These are phyloP conservation scores for Euplagia quadripunctaria DNA, from an alignment of 2,888 invertebrate species.

Conservation along the genomic window DNA sequence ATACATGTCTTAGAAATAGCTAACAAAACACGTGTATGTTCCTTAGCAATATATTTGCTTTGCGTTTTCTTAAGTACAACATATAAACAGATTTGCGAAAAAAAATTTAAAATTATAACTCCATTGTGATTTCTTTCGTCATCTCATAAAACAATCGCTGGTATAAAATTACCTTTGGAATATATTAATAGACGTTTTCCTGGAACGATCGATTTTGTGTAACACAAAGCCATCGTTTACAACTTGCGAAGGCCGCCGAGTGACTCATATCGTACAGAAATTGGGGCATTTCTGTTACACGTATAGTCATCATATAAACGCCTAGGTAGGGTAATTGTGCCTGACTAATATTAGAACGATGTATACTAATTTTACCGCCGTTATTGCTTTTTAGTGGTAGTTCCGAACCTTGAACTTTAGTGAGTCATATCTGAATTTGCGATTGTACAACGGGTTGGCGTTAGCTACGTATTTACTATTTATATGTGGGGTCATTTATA, in stretches of 20 bases:
- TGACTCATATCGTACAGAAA: slow-evolving; percentile 70
- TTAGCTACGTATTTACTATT: slow-evolving; percentile 15
- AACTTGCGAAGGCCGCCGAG: slow-evolving; percentile 73
- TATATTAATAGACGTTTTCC: slow-evolving; percentile 57
- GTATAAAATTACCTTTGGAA: slow-evolving; percentile 49
- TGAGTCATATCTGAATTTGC: slow-evolving; percentile 40
- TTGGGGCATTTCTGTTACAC: slow-evolving; percentile 68
- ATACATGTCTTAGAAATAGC: background rate
- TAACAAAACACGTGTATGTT: background rate
- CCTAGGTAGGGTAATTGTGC: slow-evolving; percentile 57
- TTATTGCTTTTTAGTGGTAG: slow-evolving; percentile 47
- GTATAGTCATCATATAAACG: slow-evolving; percentile 25
- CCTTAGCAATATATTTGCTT: slow-evolving; percentile 8
- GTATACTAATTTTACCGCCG: slow-evolving; percentile 59
- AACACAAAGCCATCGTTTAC: slow-evolving; percentile 76
- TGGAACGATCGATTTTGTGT: slow-evolving; percentile 76
- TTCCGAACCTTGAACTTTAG: slow-evolving; percentile 54
- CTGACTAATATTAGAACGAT: slow-evolving; percentile 70
- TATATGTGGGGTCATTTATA: slow-evolving; percentile 16
- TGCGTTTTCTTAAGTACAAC: background rate
- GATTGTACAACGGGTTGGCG: slow-evolving; percentile 15
- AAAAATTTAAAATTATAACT: background rate
- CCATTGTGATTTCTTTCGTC: slow-evolving; percentile 15
- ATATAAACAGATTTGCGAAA: slow-evolving; percentile 6
- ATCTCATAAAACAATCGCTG: slow-evolving; percentile 29